These are phyloP conservation scores for Fopius arisanus DNA, from an alignment of 1,140 invertebrate genomes.

Conservation along the genomic window DNA sequence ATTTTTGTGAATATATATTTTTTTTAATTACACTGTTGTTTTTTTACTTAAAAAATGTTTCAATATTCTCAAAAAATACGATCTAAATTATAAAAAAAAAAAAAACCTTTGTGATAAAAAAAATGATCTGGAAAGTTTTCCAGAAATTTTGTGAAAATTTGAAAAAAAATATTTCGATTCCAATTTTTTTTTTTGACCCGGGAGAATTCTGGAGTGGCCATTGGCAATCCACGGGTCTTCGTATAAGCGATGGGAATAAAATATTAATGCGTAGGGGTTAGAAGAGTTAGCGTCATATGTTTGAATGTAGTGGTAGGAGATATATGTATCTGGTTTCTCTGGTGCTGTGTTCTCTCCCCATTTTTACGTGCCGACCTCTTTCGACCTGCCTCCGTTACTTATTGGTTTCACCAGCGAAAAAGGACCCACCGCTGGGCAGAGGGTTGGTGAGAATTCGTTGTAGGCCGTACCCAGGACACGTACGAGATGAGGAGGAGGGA, in stretches of 20 bases:
- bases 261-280: conserved; percentile 55
- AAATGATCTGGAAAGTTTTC: no score
- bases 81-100: no score
- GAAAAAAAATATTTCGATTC: no score
- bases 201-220: conserved; percentile 37
- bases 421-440: conserved; percentile 26
- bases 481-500: background rate
- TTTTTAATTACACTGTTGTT: no score
- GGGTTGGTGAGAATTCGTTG: conserved; percentile 14
- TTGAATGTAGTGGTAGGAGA: conserved; percentile 29
- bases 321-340: conserved; percentile 38
- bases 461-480: conserved; percentile 12
- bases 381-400: conserved; percentile 45
- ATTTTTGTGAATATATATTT: no score
- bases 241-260: conserved; percentile 46
- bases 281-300: conserved; percentile 44
- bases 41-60: no score
- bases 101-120: no score
- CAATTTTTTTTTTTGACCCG: no score
- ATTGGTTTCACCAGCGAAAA: conserved; percentile 52
- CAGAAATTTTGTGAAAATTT: no score
- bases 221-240: conserved; percentile 45
- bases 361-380: conserved; percentile 19
- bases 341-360: conserved; percentile 27
- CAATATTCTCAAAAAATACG: no score